Conservation (phyloP, 2,113 vertebrate species). For the Noctilio leporinus region DNA sequence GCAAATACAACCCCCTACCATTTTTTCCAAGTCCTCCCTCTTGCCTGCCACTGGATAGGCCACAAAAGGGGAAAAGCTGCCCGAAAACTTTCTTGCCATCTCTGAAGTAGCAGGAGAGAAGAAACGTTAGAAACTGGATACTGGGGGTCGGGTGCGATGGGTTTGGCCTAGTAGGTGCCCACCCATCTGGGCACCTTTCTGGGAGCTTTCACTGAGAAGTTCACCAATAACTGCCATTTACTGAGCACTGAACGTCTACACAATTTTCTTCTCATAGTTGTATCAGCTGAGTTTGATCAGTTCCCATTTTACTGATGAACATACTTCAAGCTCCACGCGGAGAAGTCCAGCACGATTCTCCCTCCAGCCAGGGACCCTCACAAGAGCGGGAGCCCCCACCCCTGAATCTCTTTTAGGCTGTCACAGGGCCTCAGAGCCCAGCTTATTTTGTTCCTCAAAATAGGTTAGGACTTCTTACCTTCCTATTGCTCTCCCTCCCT, state of each 20-base stretch:
- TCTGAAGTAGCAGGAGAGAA: neutral
- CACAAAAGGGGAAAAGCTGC: neutral
- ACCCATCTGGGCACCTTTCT: neutral
- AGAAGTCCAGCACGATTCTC: neutral
- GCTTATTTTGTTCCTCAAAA: neutral
- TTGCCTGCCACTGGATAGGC: neutral
- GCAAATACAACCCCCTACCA: neutral
- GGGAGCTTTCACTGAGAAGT: neutral
- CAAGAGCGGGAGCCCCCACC: neutral
- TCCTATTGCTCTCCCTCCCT: neutral
- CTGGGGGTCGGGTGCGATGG: too few species aligned
- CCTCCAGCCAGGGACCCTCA: neutral
- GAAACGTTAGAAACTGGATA: neutral
- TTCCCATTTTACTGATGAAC: neutral
- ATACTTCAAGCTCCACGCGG: neutral
- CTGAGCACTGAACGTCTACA: neutral
- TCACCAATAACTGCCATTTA: neutral
- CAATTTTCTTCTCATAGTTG: neutral
- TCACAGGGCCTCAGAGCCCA: neutral
- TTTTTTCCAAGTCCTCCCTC: neutral
- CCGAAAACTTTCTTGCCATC: neutral
- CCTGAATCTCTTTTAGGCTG: neutral
- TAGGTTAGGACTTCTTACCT: neutral
- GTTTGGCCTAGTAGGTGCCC: neutral
- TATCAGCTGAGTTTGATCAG: neutral